Base-by-base conservation (phyloP, 1,140 invertebrate genomes). In the Drosophila auraria region DNA sequence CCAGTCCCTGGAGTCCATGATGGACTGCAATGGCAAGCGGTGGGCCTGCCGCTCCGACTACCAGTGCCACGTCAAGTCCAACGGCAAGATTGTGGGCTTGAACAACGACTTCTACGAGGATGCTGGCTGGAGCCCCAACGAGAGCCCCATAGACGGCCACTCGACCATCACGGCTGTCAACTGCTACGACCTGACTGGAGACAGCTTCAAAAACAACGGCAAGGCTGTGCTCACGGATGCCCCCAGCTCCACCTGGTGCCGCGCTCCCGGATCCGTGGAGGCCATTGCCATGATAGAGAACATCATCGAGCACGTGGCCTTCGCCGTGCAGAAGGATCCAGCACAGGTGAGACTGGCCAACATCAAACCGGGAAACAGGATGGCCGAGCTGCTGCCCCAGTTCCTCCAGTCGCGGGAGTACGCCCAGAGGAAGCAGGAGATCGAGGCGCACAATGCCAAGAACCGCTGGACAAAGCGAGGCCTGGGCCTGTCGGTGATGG, bases 241-340 rank as follows among this genome's bases (percentile, higher is more conserved):
- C 1, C 93, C 95, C 4, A 94, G 94, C 1, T 96, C 96, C 57
- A 95, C 95, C 0, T 96, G 93, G 83, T 93, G 92, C 54, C 91
- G 94, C 14, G 94, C 95, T 9, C 96, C 96, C 53, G 96, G 95
- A 30, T 94, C 94, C 0, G 93, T 95, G 3, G 96, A 97, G 93
- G 95, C 92, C 25, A 92, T 96, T 9, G 94, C 94, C n/a, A 94
- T 96, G 83, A 95, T 95, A 53, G 97, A 98, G 93, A 94, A 94
- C 50, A 95, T 98, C 14, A 96, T 98, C 94, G 97, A 98, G 78
- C 96, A 97, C 83, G 96, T 98, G 60, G 95, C 97, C 1, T 94
- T 94, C 59, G 93, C 92, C 47, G 80, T 96, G 3, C 93, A 95
- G 14, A 94, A 95, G 66, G 97, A 98, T 93, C 95, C 97, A 0